phyloP scores from a whole-genome alignment of 2,888 invertebrate species.

The Limnephilus rhombicus region DNA sequence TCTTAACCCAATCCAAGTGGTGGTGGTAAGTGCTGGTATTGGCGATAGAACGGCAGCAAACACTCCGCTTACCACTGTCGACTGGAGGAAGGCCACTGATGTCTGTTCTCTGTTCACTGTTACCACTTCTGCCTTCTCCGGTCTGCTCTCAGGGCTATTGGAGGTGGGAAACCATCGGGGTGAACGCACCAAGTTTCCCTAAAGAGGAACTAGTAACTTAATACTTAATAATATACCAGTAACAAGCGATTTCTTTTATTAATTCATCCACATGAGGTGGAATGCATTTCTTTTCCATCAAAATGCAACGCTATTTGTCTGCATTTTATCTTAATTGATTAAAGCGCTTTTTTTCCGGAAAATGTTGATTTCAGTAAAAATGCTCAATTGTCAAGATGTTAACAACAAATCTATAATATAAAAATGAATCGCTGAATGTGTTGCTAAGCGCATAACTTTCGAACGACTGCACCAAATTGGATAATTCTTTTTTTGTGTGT shows the following conservation, averaged over 20 bases:
- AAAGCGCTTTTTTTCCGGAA: background rate
- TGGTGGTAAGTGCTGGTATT: background rate
- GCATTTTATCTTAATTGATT: background rate
- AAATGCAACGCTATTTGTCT: conserved; percentile 5
- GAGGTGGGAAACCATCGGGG: conserved; percentile 28
- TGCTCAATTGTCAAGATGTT: background rate
- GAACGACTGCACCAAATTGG: too few relatives aligned
- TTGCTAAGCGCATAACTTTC: too few relatives aligned
- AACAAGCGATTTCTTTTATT: conserved; percentile 26
- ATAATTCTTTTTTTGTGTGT: too few relatives aligned
- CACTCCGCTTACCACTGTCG: conserved; percentile 1
- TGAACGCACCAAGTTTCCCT: conserved; percentile 33
- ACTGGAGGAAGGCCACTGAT: conserved; percentile 10
- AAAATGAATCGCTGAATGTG: too few relatives aligned
- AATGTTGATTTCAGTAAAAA: background rate
- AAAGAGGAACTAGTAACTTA: conserved; percentile 18
- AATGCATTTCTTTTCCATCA: background rate
- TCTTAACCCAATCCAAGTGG: conserved; percentile 12
- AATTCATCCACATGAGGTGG: conserved; percentile 10
- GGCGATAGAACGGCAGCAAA: background rate
- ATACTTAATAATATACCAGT: background rate
- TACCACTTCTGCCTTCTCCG: conserved; percentile 21
- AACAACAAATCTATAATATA: too few relatives aligned
- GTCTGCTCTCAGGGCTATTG: background rate
- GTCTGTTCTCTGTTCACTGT: background rate